Base-by-base conservation (phyloP, 2,113 vertebrate genomes). In the Urocolius indicus region DNA sequence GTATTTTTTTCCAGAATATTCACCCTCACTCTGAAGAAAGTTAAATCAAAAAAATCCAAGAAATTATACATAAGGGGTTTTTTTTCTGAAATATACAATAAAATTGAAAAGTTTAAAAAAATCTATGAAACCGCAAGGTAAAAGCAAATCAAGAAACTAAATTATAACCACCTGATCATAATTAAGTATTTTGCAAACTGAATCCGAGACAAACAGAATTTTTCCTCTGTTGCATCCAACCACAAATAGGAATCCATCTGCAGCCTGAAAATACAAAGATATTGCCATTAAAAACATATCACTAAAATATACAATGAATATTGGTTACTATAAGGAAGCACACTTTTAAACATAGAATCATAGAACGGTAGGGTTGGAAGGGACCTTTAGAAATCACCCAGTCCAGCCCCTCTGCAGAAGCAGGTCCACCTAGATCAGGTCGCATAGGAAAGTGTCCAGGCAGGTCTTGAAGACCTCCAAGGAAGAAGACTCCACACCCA, bases 161-260 rank as follows among this genome's bases (percentile, higher is more conserved):
- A 7, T 41, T 58, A 55, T 83, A 97, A 94, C 74, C 95, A 99
- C 99, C 98, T 98, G 98, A 96, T 97, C 98, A 95, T 99, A 99
- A 95, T 99, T 99, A 84, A 99, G 98, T 84, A 98, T 99, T 98
- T 99, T 99, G 77, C 98, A 98, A 95, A 99, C 97, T 34, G 99
- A 99, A 96, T 99, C 99, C 9, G 99, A 99, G 94, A 99, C 98
- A 97, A 99, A 99, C 84, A 99, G 97, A 92, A 99, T 99, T 97
- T 98, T 99, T 89, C 99, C 99, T 95, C 99, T 98, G 97, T 99
- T 98, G 94, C 99, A 99, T 97, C 98, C 98, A 93, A 99, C 98
- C 82, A 99, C 99, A 97, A 99, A 99, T 15, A 99, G 98, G 97
- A 99, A 99, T 49, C 99, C 99, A 89, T 99, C 99, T 38, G 98